Conservation (phyloP, 1,140 invertebrate species). For the Drusus annulatus region DNA sequence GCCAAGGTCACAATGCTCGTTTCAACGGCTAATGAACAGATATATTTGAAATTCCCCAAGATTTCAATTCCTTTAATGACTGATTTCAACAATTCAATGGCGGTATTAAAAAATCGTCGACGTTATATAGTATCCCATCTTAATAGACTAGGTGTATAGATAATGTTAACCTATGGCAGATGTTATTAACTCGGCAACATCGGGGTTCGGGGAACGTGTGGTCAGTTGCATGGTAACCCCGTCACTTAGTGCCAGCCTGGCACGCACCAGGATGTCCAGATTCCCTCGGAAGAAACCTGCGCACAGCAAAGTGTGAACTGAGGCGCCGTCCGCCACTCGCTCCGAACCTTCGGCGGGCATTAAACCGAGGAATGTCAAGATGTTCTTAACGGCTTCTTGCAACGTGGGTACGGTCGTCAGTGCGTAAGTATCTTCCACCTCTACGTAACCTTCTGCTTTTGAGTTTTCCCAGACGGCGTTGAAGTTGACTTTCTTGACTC, state of each 20-base stretch:
- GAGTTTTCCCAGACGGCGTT: slow-evolving; percentile 81
- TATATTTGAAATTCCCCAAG: neutral
- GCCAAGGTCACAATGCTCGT: too few species aligned
- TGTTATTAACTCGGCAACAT: slow-evolving; percentile 88
- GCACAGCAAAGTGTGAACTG: slow-evolving; percentile 85
- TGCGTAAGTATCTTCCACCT: slow-evolving; percentile 92
- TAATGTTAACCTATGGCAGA: slow-evolving; percentile 81
- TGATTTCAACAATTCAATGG: too few species aligned
- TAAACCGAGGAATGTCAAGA: slow-evolving; percentile 90
- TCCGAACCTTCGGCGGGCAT: slow-evolving; percentile 90
- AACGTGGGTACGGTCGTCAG: slow-evolving; percentile 86
- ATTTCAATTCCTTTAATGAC: too few species aligned
- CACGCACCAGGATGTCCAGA: slow-evolving; percentile 89
- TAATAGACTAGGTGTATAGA: neutral
- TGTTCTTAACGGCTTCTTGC: slow-evolving; percentile 90
- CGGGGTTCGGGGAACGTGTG: slow-evolving; percentile 76
- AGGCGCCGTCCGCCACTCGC: slow-evolving; percentile 87
- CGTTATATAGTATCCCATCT: slow-evolving; percentile 1
- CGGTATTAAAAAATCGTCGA: too few species aligned
- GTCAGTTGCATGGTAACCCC: slow-evolving; percentile 84
- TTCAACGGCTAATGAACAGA: neutral
- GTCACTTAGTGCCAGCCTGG: slow-evolving; percentile 84
- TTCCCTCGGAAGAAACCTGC: slow-evolving; percentile 81
- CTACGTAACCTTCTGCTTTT: slow-evolving; percentile 71
- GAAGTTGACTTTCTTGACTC: slow-evolving; percentile 86